Conservation (phyloP, 35 echinoderm and acorn worm genomes). For the Lytechinus pictus region DNA sequence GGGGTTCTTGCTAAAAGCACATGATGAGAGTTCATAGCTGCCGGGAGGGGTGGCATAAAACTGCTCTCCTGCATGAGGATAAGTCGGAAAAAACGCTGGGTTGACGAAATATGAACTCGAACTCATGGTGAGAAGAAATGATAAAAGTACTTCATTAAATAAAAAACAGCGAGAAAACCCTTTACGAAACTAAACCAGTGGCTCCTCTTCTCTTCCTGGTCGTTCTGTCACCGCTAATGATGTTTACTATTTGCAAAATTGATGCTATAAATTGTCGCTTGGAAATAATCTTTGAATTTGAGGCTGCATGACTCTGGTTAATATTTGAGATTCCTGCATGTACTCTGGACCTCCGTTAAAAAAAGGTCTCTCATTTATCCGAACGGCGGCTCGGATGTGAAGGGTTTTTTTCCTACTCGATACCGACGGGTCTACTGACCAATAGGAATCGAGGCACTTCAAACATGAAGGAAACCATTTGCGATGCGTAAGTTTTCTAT, state of each 20-base stretch:
- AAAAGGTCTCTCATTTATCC: slow-evolving; percentile 26
- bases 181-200: slow-evolving; percentile 11
- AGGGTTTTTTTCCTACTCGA: not conserved
- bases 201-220: not conserved
- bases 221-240: not conserved
- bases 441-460: slow-evolving; percentile 12
- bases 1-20: slow-evolving; percentile 56
- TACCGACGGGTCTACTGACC: slow-evolving; percentile 3
- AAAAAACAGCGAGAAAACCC: not conserved
- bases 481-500: not conserved
- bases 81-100: slow-evolving; percentile 51
- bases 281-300: slow-evolving; percentile 26
- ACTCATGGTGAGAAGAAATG: slow-evolving; percentile 53
- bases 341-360: slow-evolving; percentile 41
- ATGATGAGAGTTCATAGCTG: slow-evolving; percentile 58
- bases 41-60: slow-evolving; percentile 52
- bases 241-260: slow-evolving; percentile 46
- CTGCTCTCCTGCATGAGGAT: slow-evolving; percentile 44
- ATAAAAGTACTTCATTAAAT: slow-evolving; percentile 36
- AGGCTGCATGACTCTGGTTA: slow-evolving; percentile 44
- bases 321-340: slow-evolving; percentile 31
- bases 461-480: not conserved
- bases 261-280: slow-evolving; percentile 44
- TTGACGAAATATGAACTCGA: slow-evolving; percentile 71
- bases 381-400: not conserved